phyloP scores from a whole-genome alignment of 2,888 invertebrate species.

The Craniophora ligustri region DNA sequence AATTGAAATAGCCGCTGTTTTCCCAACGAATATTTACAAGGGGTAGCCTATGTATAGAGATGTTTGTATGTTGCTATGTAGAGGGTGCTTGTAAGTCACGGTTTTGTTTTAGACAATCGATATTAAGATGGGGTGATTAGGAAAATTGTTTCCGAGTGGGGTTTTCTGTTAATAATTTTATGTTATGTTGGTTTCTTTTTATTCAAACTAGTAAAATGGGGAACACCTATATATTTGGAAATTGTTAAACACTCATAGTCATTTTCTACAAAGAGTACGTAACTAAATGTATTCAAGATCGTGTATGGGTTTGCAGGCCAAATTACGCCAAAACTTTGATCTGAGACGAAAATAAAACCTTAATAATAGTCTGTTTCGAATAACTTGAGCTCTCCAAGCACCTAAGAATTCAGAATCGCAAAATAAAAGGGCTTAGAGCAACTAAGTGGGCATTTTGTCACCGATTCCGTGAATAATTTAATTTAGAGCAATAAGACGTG shows the following conservation, averaged over 20 bases:
- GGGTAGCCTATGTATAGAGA: slow-evolving; percentile 32
- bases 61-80: slow-evolving; percentile 8
- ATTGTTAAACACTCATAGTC: too few species aligned
- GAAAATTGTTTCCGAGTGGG: neutral
- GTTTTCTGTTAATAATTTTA: neutral
- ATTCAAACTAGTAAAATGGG: neutral
- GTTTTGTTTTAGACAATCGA: slow-evolving; percentile 25
- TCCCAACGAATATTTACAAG: slow-evolving; percentile 63
- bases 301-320: slow-evolving; percentile 6
- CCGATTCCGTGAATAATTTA: slow-evolving; percentile 58
- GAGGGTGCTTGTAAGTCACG: slow-evolving; percentile 1
- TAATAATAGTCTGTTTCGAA: slow-evolving; percentile 28
- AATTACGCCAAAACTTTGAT: neutral
- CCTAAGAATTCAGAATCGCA: slow-evolving; percentile 16
- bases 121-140: slow-evolving; percentile 14
- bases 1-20: slow-evolving; percentile 72
- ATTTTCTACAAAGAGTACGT: too few species aligned
- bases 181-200: neutral
- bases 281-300: neutral
- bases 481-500: slow-evolving; percentile 54
- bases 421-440: slow-evolving; percentile 42
- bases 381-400: slow-evolving; percentile 6
- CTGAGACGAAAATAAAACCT: slow-evolving; percentile 5
- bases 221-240: too few species aligned
- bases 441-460: slow-evolving; percentile 59